Conservation (phyloP, 2,888 invertebrate genomes). For the Cabera pusaria region DNA sequence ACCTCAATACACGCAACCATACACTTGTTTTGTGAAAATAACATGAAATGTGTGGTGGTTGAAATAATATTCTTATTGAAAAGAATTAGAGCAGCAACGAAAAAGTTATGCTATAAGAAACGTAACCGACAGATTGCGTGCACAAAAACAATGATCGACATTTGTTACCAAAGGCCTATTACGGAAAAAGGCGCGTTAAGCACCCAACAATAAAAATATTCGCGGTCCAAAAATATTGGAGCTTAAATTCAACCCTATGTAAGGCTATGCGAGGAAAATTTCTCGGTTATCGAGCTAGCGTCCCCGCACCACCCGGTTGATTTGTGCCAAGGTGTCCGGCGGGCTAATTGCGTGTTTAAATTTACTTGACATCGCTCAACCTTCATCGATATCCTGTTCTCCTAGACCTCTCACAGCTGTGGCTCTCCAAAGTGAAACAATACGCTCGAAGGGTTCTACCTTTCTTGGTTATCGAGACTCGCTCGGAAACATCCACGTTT, state of each 20-base stretch:
- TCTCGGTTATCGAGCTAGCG: slow-evolving; percentile 30
- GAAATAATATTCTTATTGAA: slow-evolving; percentile 49
- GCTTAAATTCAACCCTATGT: slow-evolving; percentile 36
- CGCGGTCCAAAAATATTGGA: slow-evolving; percentile 42
- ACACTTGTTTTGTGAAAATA: slow-evolving; percentile 19
- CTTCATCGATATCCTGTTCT: slow-evolving; percentile 55
- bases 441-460: slow-evolving; percentile 42
- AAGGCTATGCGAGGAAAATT: slow-evolving; percentile 36
- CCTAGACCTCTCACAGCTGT: slow-evolving; percentile 44
- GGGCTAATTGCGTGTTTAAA: slow-evolving; percentile 79
- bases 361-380: slow-evolving; percentile 78
- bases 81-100: slow-evolving; percentile 47
- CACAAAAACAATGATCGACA: slow-evolving; percentile 64
- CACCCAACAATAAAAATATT: slow-evolving; percentile 55
- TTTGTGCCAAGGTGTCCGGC: slow-evolving; percentile 74
- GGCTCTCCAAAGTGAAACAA: slow-evolving; percentile 38
- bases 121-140: slow-evolving; percentile 65
- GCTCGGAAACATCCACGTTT: slow-evolving; percentile 65
- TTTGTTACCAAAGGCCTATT: slow-evolving; percentile 56
- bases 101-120: slow-evolving; percentile 48
- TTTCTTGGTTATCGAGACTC: slow-evolving; percentile 50
- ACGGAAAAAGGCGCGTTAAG: slow-evolving; percentile 58
- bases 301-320: slow-evolving; percentile 61
- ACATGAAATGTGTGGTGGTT: slow-evolving; percentile 13
- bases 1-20: slow-evolving; percentile 20